These are phyloP conservation scores for Nymphalis c-album DNA, from an alignment of 2,888 invertebrate species.

Conservation along the genomic window DNA sequence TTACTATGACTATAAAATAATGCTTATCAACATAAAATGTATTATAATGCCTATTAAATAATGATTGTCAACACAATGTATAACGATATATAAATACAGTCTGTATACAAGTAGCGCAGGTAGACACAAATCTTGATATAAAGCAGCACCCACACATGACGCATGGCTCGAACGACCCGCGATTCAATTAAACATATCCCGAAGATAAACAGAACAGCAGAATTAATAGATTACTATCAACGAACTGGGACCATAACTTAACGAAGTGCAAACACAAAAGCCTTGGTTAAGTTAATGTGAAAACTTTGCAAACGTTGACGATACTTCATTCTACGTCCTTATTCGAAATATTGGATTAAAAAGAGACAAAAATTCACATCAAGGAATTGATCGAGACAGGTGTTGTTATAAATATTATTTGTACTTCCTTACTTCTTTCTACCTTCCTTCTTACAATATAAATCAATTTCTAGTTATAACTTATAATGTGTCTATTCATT, in stretches of 20 bases:
- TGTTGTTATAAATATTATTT: too few relatives aligned
- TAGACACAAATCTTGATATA: constrained; percentile 24
- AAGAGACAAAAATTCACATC: neutral
- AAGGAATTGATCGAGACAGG: neutral
- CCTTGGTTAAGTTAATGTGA: constrained; percentile 40
- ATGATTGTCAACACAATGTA: too few relatives aligned
- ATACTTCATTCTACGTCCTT: neutral
- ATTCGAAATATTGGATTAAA: neutral
- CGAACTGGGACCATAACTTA: constrained; percentile 54
- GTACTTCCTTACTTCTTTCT: too few relatives aligned
- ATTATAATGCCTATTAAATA: too few relatives aligned
- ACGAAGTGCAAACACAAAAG: constrained; percentile 40
- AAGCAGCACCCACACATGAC: constrained; percentile 13
- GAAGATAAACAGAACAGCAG: constrained; percentile 49
- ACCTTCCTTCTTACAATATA: too few relatives aligned
- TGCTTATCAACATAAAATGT: too few relatives aligned
- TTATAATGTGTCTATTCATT: too few relatives aligned
- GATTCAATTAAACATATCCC: constrained; percentile 45
- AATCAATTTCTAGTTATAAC: too few relatives aligned
- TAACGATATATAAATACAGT: neutral
- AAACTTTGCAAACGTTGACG: constrained; percentile 32
- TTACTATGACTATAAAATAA: too few relatives aligned
- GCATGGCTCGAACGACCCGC: constrained; percentile 27
- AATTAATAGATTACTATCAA: constrained; percentile 56
- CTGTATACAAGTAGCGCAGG: neutral